Evolutionary conservation across 35 echinoderm and acorn worm genomes (phyloP).

Genomic region (Lytechinus variegatus): DNA sequence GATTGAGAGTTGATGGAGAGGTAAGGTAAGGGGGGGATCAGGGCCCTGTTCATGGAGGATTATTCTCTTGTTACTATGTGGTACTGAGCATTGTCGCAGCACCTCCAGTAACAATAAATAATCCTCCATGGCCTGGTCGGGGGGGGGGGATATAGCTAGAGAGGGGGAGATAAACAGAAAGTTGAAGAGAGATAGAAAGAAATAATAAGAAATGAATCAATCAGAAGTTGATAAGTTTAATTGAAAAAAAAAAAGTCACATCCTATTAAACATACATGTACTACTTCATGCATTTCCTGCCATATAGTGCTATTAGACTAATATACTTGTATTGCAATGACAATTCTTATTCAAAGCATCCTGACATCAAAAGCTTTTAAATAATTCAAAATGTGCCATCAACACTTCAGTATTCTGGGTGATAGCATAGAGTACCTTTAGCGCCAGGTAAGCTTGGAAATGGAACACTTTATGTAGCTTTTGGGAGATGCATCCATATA

Average conservation of each 20-base stretch:
- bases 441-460: not conserved
- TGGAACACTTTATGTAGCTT: not conserved
- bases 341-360: not conserved
- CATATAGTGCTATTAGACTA: not conserved
- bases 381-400: not conserved
- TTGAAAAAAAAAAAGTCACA: not conserved
- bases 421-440: not conserved
- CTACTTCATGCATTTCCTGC: not conserved
- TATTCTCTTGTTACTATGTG: too few relatives aligned
- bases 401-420: not conserved
- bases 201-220: not conserved
- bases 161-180: not conserved
- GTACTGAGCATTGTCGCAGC: too few relatives aligned
- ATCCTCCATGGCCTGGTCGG: not conserved
- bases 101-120: too few relatives aligned
- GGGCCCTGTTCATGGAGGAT: too few relatives aligned
- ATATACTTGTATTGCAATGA: too few relatives aligned
- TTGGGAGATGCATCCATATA: not conserved
- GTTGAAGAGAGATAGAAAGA: not conserved
- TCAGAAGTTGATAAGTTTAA: not conserved
- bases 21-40: not conserved
- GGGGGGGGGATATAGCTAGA: not conserved
- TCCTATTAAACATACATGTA: not conserved
- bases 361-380: not conserved
- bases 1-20: not conserved